Conservation (phyloP, 37 sponge, comb jelly and placozoan genomes). For the Haliclona indistincta region DNA sequence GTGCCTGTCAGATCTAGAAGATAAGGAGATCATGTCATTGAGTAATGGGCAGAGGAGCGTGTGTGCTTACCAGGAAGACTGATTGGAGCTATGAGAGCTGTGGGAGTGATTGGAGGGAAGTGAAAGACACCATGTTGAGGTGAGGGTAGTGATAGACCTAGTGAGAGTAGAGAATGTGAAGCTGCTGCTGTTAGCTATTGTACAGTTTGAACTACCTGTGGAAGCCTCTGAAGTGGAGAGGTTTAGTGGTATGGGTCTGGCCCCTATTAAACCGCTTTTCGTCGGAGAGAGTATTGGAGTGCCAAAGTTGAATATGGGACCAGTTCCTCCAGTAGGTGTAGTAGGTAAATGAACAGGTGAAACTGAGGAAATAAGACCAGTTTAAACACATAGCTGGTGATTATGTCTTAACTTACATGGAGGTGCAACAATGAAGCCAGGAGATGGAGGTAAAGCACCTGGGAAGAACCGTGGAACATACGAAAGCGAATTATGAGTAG, state of each 20-base stretch:
- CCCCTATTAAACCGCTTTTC: neutral
- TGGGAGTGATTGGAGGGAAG: constrained; percentile 21
- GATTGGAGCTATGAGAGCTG: constrained; percentile 20
- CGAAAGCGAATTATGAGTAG: constrained; percentile 5
- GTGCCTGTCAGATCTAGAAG: constrained; percentile 1
- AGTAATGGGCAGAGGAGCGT: neutral
- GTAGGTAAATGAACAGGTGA: constrained; percentile 50
- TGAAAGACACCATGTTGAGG: constrained; percentile 7
- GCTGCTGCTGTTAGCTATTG: neutral
- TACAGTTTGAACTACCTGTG: neutral
- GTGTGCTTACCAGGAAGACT: constrained; percentile 14
- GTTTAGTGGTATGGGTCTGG: neutral
- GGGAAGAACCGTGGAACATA: constrained; percentile 6
- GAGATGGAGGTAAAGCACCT: constrained; percentile 39
- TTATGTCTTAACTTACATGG: constrained; percentile 17
- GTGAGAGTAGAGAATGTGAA: neutral
- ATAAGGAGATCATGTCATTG: neutral
- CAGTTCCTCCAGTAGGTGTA: constrained; percentile 33
- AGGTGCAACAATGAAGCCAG: constrained; percentile 43
- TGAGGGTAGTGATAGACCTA: constrained; percentile 1
- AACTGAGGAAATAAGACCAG: constrained; percentile 10
- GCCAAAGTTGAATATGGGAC: neutral
- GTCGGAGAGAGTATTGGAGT: constrained; percentile 7
- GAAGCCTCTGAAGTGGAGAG: neutral
- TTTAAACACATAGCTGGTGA: neutral